phyloP scores from a whole-genome alignment of 2,113 vertebrate species.

The Galeopterus variegatus region DNA sequence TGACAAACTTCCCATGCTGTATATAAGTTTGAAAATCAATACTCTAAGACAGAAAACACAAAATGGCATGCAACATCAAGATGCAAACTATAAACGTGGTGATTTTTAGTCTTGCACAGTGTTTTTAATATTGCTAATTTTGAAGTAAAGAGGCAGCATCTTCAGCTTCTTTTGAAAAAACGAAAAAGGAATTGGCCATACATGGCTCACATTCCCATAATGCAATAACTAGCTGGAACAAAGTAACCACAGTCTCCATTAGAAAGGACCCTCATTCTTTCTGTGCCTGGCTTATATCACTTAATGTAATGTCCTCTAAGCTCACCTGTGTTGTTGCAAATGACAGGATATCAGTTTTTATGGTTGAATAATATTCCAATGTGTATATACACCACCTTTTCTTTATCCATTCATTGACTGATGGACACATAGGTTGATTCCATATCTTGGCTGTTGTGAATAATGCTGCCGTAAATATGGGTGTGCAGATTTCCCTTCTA shows the following conservation, averaged over 20 bases:
- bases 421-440: too few species aligned
- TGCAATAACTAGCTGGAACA: fast-evolving
- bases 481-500: too few species aligned
- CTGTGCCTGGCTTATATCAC: too few species aligned
- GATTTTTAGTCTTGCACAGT: not conserved
- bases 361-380: too few species aligned
- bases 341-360: too few species aligned
- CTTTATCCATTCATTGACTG: too few species aligned
- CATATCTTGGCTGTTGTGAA: too few species aligned
- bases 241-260: not conserved
- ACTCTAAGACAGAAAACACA: not conserved
- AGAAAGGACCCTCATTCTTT: not conserved
- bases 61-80: not conserved
- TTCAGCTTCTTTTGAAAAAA: not conserved
- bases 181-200: not conserved
- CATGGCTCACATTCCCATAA: not conserved
- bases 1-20: not conserved
- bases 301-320: too few species aligned
- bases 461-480: too few species aligned
- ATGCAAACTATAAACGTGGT: not conserved
- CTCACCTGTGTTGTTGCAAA: too few species aligned
- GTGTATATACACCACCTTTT: too few species aligned
- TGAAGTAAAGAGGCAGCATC: not conserved
- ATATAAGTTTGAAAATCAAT: not conserved
- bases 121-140: not conserved